Evolutionary conservation across 2,888 invertebrate species (phyloP).

Genomic region (Drosophila putrida): DNA sequence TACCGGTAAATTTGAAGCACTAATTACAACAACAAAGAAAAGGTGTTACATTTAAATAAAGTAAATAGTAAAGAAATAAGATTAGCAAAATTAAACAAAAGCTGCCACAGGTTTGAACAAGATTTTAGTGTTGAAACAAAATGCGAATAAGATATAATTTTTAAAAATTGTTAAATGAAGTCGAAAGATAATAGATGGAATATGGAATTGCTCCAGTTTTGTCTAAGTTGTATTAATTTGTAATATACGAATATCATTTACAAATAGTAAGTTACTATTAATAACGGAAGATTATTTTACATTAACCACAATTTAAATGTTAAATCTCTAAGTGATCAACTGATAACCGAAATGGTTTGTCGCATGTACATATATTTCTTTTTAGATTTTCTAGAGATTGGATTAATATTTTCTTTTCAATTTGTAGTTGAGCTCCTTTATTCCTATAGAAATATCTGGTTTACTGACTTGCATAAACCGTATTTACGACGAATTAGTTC

Average conservation of each 20-base stretch:
- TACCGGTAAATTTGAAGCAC: not conserved
- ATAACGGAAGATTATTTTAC: not conserved
- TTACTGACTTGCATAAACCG: constrained; percentile 47
- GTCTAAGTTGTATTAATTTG: not conserved
- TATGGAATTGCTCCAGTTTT: not conserved
- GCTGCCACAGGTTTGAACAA: not conserved
- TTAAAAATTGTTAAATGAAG: too few relatives aligned
- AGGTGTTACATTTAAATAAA: not conserved
- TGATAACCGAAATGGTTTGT: not conserved
- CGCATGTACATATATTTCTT: not conserved
- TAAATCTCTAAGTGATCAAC: not conserved
- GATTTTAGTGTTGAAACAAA: too few relatives aligned
- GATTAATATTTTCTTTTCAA: not conserved
- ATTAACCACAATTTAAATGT: too few relatives aligned
- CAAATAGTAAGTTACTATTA: too few relatives aligned
- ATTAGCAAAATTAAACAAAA: not conserved
- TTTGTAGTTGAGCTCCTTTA: not conserved
- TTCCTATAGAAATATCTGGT: constrained; percentile 3
- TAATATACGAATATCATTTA: not conserved
- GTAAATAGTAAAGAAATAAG: too few relatives aligned
- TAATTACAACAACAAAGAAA: constrained; percentile 2
- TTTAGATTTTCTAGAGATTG: not conserved
- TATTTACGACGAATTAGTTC: constrained; percentile 3
- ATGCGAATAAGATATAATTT: too few relatives aligned
- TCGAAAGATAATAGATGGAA: too few relatives aligned